Evolutionary conservation across 2,888 invertebrate genomes (phyloP), one percentile per base, ranked within the genome.

Genomic region (Pammene aurita): DNA sequence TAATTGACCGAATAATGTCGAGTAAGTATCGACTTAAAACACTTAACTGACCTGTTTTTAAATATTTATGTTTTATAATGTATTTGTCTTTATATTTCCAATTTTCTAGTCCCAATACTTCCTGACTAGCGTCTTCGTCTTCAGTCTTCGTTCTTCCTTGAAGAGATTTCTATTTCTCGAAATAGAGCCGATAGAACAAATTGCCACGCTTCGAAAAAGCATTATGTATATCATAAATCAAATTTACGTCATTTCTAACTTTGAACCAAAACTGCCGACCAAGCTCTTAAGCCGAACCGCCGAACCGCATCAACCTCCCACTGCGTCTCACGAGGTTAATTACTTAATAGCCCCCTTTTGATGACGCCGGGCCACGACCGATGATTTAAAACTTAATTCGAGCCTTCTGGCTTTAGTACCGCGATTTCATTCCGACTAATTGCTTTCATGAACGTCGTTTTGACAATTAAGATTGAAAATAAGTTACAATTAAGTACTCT

Each of bases 361-460:
- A 68, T 14, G 63, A 63, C 50, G 56, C 48, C 48, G 44, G 38
- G 52, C 44, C 26, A 63, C 62, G 56, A 6, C 61, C 48, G 35
- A 68, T 50, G 63, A 63, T 63, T 68, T 63, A 57, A 63, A 62
- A 50, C 62, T 63, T 42, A 55, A 57, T 63, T 52, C 50, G 34
- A 18, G 50, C 52, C 55, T 50, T 38, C 46, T 55, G 46, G 44
- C 26, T 48, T 34, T 16, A 34, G 18, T 56, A 41, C 50, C 55
- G 55, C 62, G n/a, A 57, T 52, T 67, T 67, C 56, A 35, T 58
- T 50, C 38, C 9, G 26, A 38, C 11, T 61, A 54, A 62, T 67
- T 62, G 67, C 41, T n/a, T 46, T 67, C 26, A 48, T 16, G 9
- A 60, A 46, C 13, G 34, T 34, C 50, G 10, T 18, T 13, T 13